A percentile compares a stretch with the other conserved stretches of the same genome.
These are phyloP conservation scores for Saiga tatarica DNA, from an alignment of 2,113 vertebrate genomes.

Conservation along the genomic window DNA sequence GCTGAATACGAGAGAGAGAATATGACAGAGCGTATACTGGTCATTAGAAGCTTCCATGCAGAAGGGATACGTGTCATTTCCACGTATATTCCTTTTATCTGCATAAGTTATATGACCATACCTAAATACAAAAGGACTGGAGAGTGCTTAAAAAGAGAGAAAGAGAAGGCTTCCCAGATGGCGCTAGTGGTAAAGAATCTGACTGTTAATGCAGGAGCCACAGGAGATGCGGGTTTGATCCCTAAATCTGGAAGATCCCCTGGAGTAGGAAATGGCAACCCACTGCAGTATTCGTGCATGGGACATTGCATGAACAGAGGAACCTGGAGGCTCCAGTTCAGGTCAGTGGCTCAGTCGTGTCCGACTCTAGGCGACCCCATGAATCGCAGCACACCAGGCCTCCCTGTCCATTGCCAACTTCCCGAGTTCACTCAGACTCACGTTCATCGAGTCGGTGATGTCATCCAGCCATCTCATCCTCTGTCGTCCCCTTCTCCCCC, in stretches of 20 bases:
- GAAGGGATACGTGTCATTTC: not conserved
- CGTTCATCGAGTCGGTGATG: rapidly evolving
- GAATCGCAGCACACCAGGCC: rapidly evolving
- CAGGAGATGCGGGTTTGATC: not conserved
- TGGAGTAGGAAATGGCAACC: not conserved
- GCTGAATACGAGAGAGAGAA: not conserved
- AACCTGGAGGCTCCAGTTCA: not conserved
- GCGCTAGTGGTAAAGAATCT: not conserved
- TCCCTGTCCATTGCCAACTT: too few species aligned
- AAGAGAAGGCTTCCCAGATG: not conserved
- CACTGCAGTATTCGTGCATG: not conserved
- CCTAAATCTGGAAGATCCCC: not conserved
- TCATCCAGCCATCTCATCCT: too few species aligned
- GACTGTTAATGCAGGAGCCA: not conserved
- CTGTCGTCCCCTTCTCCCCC: too few species aligned
- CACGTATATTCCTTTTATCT: not conserved
- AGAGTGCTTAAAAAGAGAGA: not conserved
- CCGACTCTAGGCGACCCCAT: rapidly evolving
- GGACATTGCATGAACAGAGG: not conserved
- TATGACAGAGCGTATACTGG: not conserved
- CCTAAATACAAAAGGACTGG: not conserved
- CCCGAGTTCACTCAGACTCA: too few species aligned
- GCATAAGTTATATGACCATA: not conserved
- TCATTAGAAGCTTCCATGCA: not conserved
- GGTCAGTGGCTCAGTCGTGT: too few species aligned